Conservation (phyloP, 2,113 vertebrate species). For the Limanda limanda region DNA sequence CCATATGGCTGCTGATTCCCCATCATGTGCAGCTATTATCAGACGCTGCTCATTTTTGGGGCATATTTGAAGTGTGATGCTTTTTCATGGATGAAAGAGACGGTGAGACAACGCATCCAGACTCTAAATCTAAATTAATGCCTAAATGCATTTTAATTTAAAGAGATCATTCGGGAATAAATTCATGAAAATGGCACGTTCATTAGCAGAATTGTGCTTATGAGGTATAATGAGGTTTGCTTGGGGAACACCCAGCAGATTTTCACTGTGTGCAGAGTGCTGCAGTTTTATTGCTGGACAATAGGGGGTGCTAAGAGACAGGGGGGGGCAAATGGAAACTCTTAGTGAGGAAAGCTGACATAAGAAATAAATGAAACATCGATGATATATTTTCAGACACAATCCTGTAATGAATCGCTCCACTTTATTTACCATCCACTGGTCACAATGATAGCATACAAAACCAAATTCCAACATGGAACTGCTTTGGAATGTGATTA, state of each 20-base stretch:
- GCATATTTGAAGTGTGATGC: slow-evolving; percentile 36
- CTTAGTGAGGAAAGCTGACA: not conserved
- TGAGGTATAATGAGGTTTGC: slow-evolving; percentile 23
- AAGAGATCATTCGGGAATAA: slow-evolving; percentile 51
- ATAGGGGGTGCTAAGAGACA: slow-evolving; percentile 76
- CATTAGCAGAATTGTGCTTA: slow-evolving; percentile 43
- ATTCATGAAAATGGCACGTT: slow-evolving; percentile 41
- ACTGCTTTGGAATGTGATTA: slow-evolving; percentile 67
- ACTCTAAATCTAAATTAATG: slow-evolving; percentile 44
- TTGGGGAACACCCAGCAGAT: not conserved
- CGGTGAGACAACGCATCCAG: slow-evolving; percentile 1
- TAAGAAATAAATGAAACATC: not conserved
- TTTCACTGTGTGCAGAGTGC: not conserved
- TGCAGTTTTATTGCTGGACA: slow-evolving; percentile 70
- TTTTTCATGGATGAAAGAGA: slow-evolving; percentile 51
- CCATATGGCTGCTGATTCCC: slow-evolving; percentile 58
- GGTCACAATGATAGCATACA: slow-evolving; percentile 75
- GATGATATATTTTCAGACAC: slow-evolving; percentile 21
- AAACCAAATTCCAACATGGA: slow-evolving; percentile 74
- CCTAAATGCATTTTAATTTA: slow-evolving; percentile 56
- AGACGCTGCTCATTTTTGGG: slow-evolving; percentile 54
- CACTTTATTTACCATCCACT: slow-evolving; percentile 76
- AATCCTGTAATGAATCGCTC: slow-evolving; percentile 47
- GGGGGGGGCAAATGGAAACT: slow-evolving; percentile 54
- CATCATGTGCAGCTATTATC: slow-evolving; percentile 44